Base-by-base conservation (phyloP, 2,113 vertebrate genomes). In the Polyodon spathula region DNA sequence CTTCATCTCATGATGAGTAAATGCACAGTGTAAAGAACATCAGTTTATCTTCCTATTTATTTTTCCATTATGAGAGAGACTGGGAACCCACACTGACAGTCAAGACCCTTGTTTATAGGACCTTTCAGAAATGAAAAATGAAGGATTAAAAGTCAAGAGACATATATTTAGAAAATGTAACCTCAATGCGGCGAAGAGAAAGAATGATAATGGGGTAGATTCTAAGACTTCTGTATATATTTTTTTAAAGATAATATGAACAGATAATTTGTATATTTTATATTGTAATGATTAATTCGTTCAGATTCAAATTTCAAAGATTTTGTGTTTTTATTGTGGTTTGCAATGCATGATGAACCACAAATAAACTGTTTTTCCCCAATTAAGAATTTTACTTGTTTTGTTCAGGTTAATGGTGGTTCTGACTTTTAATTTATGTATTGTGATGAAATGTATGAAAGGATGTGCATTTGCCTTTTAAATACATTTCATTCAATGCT, bases 341-440 rank as follows among this genome's bases (percentile, higher is more conserved):
- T 27, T 27, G 27, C 27, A 27, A 27, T 27, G 27, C 27, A 27
- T 27, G 27, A 27, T 27, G 27, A 27, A 27, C 27, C 27, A 27
- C 27, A 27, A 27, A 27, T 2, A 27, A 27, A 27, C 27, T 2
- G 27, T 27, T 27, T 27, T 27, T 27, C 2, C 2, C 27, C 27
- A 27, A 27, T 27, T 27, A 27, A 27, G 27, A 27, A 27, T 27
- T 27, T 27, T 27, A 27, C 27, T 27, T 27, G 27, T 27, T 86
- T 77, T 84, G 85, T 84, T 87, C 73, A 84, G 84, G 79, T 78
- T 86, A 84, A 82, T 82, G 82, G 84, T 83, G 82, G 79, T 72
- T 78, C 79, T 65, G 72, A 71, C 73, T 63, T 72, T 77, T 76
- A 73, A 77, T 77, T 78, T 76, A 79, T 27, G 27, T 27, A 27